Conservation (phyloP, 2,888 invertebrate genomes). For the Cryptus viduatorius region DNA sequence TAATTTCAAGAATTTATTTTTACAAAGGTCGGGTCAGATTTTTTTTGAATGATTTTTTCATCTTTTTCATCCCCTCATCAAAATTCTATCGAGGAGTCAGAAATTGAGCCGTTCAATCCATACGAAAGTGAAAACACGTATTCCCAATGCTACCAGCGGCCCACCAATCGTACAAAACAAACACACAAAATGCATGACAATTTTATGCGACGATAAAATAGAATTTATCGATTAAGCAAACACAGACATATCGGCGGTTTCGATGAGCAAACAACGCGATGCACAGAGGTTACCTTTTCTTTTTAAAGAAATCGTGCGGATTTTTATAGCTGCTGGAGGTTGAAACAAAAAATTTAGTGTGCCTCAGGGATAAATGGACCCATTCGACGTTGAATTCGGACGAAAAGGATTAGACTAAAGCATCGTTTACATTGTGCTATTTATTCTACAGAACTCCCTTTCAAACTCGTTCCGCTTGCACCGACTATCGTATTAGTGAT, state of each 20-base stretch:
- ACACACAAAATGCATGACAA: neutral
- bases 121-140: neutral
- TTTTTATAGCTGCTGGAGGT: neutral
- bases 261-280: neutral
- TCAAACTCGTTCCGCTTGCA: slow-evolving; percentile 64
- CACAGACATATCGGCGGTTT: neutral
- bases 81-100: neutral
- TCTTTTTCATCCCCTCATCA: neutral
- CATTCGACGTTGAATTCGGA: neutral
- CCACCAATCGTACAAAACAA: too few relatives aligned
- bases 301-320: neutral
- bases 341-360: neutral
- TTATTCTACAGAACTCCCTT: slow-evolving; percentile 56
- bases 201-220: neutral
- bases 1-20: neutral
- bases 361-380: neutral
- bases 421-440: slow-evolving; percentile 15
- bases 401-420: neutral
- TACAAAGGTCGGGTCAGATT: neutral
- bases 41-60: neutral
- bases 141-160: neutral
- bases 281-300: neutral
- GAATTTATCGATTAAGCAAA: neutral
- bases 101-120: neutral
- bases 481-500: slow-evolving; percentile 62